Conservation (phyloP, 2,797 vertebrate genomes). For the Sebastes taczanowskii region DNA sequence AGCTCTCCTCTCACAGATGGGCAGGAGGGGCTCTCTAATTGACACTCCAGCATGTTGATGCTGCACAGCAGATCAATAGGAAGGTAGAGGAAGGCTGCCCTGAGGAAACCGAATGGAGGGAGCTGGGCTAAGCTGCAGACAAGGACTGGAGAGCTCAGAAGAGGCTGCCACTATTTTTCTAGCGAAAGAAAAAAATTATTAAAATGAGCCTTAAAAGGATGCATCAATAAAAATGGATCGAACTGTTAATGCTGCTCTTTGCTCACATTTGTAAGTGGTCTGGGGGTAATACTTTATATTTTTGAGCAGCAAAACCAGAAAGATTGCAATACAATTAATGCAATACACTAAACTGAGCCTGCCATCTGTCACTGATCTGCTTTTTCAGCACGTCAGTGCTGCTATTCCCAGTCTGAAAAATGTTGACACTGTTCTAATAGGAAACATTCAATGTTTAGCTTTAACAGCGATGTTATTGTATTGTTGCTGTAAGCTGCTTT, state of each 20-base stretch:
- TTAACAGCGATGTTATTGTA: not conserved
- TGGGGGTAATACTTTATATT: not conserved
- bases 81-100: conserved; percentile 60
- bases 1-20: conserved; percentile 67
- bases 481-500: not conserved
- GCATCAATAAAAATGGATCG: conserved; percentile 18
- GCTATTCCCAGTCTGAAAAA: not conserved
- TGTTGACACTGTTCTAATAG: not conserved
- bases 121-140: conserved; percentile 35
- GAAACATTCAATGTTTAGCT: conserved; percentile 2
- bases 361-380: conserved; percentile 26
- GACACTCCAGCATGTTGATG: conserved; percentile 77
- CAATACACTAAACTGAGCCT: conserved; percentile 1
- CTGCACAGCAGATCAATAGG: conserved; percentile 75
- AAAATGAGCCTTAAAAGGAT: conserved; percentile 41
- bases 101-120: conserved; percentile 63
- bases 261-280: not conserved
- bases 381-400: not conserved
- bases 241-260: conserved; percentile 4
- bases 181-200: conserved; percentile 14
- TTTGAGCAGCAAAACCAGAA: not conserved
- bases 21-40: conserved; percentile 74
- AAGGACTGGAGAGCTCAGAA: conserved; percentile 21
- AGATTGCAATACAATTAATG: conserved; percentile 5
- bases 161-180: conserved; percentile 28